Evolutionary conservation across 2,797 vertebrate genomes (phyloP).

Genomic region (Darevskia nairensis): DNA sequence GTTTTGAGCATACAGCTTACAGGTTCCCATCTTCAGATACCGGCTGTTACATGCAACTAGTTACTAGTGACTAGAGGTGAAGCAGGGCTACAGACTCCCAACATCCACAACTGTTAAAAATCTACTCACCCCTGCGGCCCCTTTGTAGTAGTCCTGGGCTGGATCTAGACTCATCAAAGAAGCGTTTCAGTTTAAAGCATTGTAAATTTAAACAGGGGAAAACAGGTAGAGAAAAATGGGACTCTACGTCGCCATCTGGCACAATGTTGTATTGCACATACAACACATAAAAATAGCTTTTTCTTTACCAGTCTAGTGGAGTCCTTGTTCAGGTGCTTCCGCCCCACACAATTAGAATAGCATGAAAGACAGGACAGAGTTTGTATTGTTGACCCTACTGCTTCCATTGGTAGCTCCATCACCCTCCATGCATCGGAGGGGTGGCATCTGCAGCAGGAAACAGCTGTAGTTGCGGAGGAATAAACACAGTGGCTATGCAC

Average conservation of each 20-base stretch:
- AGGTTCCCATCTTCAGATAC: not conserved
- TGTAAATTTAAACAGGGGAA: too few species aligned
- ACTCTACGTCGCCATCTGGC: too few species aligned
- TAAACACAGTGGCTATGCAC: too few species aligned
- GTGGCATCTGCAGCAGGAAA: not conserved
- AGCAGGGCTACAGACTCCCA: not conserved
- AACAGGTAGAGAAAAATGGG: too few species aligned
- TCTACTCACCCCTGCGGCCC: too few species aligned
- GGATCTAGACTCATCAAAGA: too few species aligned
- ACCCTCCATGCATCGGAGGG: not conserved
- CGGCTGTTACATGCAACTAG: not conserved
- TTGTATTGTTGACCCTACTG: too few species aligned
- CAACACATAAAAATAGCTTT: too few species aligned
- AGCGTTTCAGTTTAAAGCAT: too few species aligned
- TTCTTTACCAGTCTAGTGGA: too few species aligned
- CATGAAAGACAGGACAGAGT: not conserved
- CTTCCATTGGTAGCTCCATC: not conserved
- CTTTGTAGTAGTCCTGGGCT: not conserved
- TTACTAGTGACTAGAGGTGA: not conserved
- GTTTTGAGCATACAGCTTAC: not conserved
- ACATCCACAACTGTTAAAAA: not conserved
- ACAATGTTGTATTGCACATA: too few species aligned
- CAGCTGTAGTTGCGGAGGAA: not conserved
- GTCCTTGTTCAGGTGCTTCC: too few species aligned
- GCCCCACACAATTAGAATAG: not conserved